Percentiles rank a stretch among this genome's conserved stretches.
Conservation (phyloP, 64 coral and sea anemone species). For the Pachyseris speciosa region DNA sequence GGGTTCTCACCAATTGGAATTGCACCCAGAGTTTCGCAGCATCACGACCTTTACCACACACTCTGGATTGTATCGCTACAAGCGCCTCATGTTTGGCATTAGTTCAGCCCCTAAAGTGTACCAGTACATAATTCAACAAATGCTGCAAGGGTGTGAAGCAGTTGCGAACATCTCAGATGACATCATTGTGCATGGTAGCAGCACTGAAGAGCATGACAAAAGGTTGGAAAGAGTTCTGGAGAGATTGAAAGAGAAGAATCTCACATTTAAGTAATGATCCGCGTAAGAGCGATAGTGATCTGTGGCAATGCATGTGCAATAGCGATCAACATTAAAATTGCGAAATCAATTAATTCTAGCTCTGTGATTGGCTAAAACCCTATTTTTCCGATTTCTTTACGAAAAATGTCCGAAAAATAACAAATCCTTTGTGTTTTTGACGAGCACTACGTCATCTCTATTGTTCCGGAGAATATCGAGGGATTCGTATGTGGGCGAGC, state of each 20-base stretch:
- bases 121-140: constrained; percentile 43
- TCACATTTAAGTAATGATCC: too few species aligned
- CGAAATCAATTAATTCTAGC: too few species aligned
- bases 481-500: too few species aligned
- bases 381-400: too few species aligned
- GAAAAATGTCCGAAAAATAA: too few species aligned
- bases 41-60: constrained; percentile 39
- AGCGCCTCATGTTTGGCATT: constrained; percentile 47
- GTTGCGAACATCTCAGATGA: constrained; percentile 34
- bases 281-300: too few species aligned
- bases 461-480: too few species aligned
- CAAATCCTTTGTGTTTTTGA: too few species aligned
- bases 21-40: not conserved
- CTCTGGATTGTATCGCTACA: constrained; percentile 1
- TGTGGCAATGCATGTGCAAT: too few species aligned
- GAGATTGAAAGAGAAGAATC: constrained; percentile 12
- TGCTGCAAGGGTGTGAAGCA: not conserved
- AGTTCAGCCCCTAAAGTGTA: not conserved
- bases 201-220: constrained; percentile 20
- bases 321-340: too few species aligned
- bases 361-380: too few species aligned
- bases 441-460: too few species aligned
- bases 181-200: constrained; percentile 33
- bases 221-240: constrained; percentile 11
- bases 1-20: constrained; percentile 40